Conservation (phyloP, 2,113 vertebrate genomes). For the Pseudopodoces humilis region DNA sequence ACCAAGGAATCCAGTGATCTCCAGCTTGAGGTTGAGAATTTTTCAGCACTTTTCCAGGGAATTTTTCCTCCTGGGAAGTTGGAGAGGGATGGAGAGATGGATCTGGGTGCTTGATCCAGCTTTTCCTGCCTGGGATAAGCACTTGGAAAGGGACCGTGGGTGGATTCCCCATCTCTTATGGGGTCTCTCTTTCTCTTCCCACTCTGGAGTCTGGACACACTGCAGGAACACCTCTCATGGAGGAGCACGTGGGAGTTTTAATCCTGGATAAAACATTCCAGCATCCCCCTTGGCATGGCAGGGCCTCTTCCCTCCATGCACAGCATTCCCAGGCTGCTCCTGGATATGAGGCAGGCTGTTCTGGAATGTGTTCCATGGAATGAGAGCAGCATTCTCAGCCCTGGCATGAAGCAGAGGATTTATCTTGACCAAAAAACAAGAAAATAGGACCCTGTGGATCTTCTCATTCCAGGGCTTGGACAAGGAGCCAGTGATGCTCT, state of each 20-base stretch:
- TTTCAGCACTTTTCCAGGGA: not conserved
- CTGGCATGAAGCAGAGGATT: rapidly evolving
- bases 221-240: not conserved
- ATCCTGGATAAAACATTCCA: not conserved
- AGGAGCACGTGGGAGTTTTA: rapidly evolving
- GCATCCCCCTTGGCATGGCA: rapidly evolving
- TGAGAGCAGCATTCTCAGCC: not conserved
- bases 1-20: not conserved
- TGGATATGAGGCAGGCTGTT: not conserved
- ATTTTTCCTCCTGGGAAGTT: not conserved
- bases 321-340: not conserved
- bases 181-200: not conserved
- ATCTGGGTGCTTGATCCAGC: not conserved
- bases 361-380: not conserved
- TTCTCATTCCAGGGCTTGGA: not conserved
- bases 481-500: not conserved
- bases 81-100: not conserved
- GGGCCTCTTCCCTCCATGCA: rapidly evolving
- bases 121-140: not conserved
- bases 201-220: rapidly evolving
- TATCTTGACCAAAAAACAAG: not conserved
- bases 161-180: not conserved
- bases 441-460: not conserved
- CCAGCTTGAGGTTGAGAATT: not conserved
- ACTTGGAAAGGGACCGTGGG: not conserved